Conservation (phyloP, 2,113 vertebrate genomes). For the Centropus bengalensis region DNA sequence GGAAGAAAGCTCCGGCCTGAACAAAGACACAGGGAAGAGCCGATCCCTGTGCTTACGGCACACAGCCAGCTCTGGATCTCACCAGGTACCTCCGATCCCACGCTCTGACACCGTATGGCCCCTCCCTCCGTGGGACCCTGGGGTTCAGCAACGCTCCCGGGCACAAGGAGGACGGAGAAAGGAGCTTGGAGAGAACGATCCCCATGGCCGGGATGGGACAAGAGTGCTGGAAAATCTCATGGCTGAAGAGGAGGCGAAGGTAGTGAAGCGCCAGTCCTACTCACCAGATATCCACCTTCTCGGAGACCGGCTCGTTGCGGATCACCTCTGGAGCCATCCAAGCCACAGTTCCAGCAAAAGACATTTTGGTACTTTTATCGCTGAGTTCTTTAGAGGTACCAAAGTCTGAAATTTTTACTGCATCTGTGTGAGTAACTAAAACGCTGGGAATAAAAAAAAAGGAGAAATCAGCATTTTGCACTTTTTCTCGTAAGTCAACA, state of each 20-base stretch:
- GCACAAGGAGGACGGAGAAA: neutral
- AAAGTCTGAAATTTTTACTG: slow-evolving; percentile 98
- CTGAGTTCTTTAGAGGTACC: slow-evolving; percentile 98
- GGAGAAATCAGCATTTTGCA: neutral
- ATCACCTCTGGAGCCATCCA: slow-evolving; percentile 99
- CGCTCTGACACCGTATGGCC: neutral
- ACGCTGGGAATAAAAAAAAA: slow-evolving; percentile 77
- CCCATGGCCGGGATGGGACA: neutral
- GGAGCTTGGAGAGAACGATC: neutral
- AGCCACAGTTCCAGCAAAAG: slow-evolving; percentile 96
- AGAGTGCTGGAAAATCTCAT: neutral
- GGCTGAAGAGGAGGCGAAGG: neutral
- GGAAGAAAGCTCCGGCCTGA: neutral
- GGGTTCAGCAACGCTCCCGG: neutral
- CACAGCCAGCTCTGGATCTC: neutral
- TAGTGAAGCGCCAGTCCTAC: neutral
- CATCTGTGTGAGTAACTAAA: slow-evolving; percentile 94
- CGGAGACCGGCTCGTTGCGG: slow-evolving; percentile 95
- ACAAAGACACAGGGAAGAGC: neutral
- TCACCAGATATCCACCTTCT: slow-evolving; percentile 99
- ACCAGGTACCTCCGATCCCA: neutral
- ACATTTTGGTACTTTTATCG: slow-evolving; percentile 99
- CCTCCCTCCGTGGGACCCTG: neutral
- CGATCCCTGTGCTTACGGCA: neutral
- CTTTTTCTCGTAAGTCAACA: neutral